Conservation (phyloP, 1,140 invertebrate species). For the Pollicipes pollicipes region DNA sequence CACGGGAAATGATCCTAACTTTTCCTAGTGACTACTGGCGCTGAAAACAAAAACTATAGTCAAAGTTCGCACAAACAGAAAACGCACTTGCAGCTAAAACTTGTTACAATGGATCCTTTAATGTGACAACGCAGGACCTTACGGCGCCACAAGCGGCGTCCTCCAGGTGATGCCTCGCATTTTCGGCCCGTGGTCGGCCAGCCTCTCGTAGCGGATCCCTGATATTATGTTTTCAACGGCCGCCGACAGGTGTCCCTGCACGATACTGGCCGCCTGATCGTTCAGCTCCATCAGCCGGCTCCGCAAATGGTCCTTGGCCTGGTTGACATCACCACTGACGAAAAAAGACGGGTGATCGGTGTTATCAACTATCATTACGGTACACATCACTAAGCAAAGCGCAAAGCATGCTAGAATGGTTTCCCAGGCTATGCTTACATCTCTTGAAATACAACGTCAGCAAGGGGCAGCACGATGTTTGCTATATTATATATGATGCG, state of each 20-base stretch:
- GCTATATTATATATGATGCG: background rate
- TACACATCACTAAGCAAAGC: background rate
- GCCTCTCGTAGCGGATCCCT: conserved; percentile 5
- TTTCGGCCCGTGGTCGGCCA: background rate
- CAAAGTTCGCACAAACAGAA: background rate
- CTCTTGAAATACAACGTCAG: too few relatives aligned
- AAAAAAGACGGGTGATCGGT: background rate
- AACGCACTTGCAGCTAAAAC: background rate
- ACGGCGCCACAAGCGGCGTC: background rate
- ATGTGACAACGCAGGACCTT: background rate
- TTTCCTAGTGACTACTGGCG: too few relatives aligned
- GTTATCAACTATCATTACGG: background rate
- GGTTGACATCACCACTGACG: background rate
- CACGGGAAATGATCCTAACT: too few relatives aligned
- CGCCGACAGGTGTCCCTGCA: conserved; percentile 51
- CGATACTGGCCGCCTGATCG: conserved; percentile 38
- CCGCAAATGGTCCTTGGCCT: conserved; percentile 32
- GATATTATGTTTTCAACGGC: conserved; percentile 41
- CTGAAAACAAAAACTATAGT: background rate
- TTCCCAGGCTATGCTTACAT: too few relatives aligned
- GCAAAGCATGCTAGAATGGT: too few relatives aligned
- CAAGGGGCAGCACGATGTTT: background rate
- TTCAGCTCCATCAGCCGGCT: conserved; percentile 55
- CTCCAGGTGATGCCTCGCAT: background rate
- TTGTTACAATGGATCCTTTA: background rate